Base-by-base conservation (phyloP, 2,797 vertebrate genomes). In the Epinephelus awoara region DNA sequence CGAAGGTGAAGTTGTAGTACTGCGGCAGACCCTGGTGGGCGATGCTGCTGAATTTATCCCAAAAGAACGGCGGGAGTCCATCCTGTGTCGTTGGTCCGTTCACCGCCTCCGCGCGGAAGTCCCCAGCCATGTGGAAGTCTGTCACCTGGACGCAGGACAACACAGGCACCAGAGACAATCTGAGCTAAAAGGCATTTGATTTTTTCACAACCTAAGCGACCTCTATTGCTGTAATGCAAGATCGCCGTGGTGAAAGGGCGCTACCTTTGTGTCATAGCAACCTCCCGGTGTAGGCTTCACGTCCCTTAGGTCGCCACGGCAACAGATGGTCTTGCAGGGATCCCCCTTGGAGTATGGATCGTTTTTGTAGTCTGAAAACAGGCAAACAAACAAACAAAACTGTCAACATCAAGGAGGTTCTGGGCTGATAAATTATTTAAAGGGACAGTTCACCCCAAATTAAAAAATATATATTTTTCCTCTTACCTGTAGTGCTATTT, bases 261-360 rank as follows among this genome's bases (percentile, higher is more conserved):
- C 81, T 95, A 97, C 98, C 97, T 99, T 98, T 0, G 98, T 97
- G 90, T 99, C 98, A 62, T 98, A 99, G 91, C 98, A 99, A 29
- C 98, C 98, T 63, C 81, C 92, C 4, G 97, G 96, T 21, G 83
- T 88, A 2, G 97, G 92, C 0, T 56, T 58, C 21, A 57, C 64
- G 29, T 88, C 21, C 21, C 73, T 93, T 89, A 99, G 92, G 92
- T 99, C 97, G 0, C 94, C 93, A 2, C 98, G 96, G 80, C 98
- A 99, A 85, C 98, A 99, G 91, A 99, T 97, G 66, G 97, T 95
- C 38, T 94, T 97, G 83, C 98, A 99, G 17, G 98, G 97, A 85
- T 98, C 90, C 0, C 88, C 95, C 55, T 93, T 85, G 0, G 96
- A 96, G 54, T 98, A 99, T 0, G 96, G 96, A 73, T 99, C 98